Conservation (phyloP, 2,113 vertebrate species). For the Heterotis niloticus region DNA sequence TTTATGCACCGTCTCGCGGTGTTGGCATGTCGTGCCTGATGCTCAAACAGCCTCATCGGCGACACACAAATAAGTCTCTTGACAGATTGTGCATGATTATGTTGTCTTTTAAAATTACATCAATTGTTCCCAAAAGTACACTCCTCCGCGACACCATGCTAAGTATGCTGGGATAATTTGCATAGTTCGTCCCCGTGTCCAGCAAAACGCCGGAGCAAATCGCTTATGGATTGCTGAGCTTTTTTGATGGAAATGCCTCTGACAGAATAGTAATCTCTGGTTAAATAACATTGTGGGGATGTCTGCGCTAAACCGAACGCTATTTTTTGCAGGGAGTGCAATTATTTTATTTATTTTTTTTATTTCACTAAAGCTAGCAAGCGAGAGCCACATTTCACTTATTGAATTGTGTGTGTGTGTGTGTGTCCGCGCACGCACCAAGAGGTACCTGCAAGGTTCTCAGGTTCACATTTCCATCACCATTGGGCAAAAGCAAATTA, state of each 20-base stretch:
- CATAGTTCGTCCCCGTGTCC: background rate
- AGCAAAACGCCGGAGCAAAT: background rate
- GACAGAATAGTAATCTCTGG: too few relatives aligned
- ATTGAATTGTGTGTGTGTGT: too few relatives aligned
- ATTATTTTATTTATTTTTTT: too few relatives aligned
- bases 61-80: conserved; percentile 20
- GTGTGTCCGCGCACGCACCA: too few relatives aligned
- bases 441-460: too few relatives aligned
- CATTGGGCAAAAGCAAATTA: too few relatives aligned
- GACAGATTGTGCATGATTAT: conserved; percentile 31
- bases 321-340: background rate
- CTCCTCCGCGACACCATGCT: conserved; percentile 16
- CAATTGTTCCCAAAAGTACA: conserved; percentile 36
- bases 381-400: too few relatives aligned
- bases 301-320: too few relatives aligned
- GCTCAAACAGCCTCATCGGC: conserved; percentile 16
- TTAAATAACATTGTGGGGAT: too few relatives aligned
- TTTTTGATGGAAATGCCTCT: too few relatives aligned
- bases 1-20: background rate
- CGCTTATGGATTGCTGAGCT: background rate
- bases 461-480: too few relatives aligned
- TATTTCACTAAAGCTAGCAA: too few relatives aligned
- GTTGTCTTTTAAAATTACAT: conserved; percentile 38
- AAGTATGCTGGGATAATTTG: conserved; percentile 21
- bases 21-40: background rate